Base-by-base conservation (phyloP, 2,888 invertebrate species). In the Drosophila macrospina region DNA sequence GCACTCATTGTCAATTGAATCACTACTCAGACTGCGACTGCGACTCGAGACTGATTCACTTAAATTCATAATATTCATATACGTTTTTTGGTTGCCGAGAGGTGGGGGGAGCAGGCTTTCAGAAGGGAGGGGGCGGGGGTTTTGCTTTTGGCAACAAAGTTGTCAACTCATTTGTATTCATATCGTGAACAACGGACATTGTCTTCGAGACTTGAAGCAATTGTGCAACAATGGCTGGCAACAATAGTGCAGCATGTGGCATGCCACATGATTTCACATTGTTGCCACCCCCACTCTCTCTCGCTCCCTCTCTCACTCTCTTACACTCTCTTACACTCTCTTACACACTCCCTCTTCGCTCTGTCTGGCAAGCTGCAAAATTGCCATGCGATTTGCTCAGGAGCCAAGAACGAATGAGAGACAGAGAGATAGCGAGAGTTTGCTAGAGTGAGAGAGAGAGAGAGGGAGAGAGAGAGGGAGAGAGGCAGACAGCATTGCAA, bases 81-180 rank as follows among this genome's bases (percentile, higher is more conserved):
- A 10, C 4, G 28, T 39, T 48, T 11, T 60, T 26, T n/a, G 52
- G 39, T 20, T n/a, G n/a, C n/a, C n/a, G n/a, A n/a, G n/a, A n/a
- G n/a, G 20, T 20, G 20, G 20, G 20, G 3, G 20, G 20, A 20
- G n/a, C n/a, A n/a, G n/a, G n/a, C n/a, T n/a, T n/a, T n/a, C n/a
- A n/a, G n/a, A n/a, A n/a, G 20, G 20, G 20, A 20, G 20, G 20
- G 20, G 20, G 20, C 2, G 3, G 20, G 20, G 1, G 20, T 20
- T 20, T 32, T 39, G 39, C 50, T 30, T 28, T 51, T 32, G 50
- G 39, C 50, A 50, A 59, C 57, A 59, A 59, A 59, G 57, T 59
- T 41, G 50, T 32, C 57, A 41, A 60, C 60, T 69, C 75, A 74
- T 75, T 74, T 70, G 66, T 74, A 66, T 74, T 65, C 75, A 66